Conservation (phyloP, 2,113 vertebrate genomes). For the Mus pahari region DNA sequence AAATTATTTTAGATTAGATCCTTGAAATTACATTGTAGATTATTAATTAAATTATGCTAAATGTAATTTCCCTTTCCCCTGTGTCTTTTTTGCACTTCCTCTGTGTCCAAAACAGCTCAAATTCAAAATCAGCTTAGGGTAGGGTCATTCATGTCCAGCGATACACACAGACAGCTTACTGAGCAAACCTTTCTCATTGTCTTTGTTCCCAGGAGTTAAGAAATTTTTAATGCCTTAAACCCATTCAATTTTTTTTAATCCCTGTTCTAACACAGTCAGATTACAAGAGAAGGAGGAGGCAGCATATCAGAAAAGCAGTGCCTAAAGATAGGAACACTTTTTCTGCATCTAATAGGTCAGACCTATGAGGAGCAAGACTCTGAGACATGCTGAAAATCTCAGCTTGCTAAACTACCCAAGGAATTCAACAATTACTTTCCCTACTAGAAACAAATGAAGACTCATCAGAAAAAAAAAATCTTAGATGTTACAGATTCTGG, state of each 20-base stretch:
- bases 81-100: background rate
- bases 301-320: background rate
- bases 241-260: slow-evolving; percentile 29
- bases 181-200: background rate
- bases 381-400: background rate
- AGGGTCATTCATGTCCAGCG: background rate
- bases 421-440: slow-evolving; percentile 19
- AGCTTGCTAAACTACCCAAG: background rate
- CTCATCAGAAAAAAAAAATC: background rate
- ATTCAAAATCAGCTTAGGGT: background rate
- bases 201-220: background rate
- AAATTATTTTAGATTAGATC: background rate
- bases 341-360: background rate
- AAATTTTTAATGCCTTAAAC: slow-evolving; percentile 42
- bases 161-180: background rate
- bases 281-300: background rate
- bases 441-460: background rate
- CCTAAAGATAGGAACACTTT: background rate
- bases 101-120: background rate
- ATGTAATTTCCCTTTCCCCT: background rate
- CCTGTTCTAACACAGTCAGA: background rate
- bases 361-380: background rate
- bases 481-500: no score
- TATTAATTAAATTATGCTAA: slow-evolving; percentile 32
- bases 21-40: background rate